Evolutionary conservation across 2,113 vertebrate genomes (phyloP).

Genomic region (Oceanites oceanicus): DNA sequence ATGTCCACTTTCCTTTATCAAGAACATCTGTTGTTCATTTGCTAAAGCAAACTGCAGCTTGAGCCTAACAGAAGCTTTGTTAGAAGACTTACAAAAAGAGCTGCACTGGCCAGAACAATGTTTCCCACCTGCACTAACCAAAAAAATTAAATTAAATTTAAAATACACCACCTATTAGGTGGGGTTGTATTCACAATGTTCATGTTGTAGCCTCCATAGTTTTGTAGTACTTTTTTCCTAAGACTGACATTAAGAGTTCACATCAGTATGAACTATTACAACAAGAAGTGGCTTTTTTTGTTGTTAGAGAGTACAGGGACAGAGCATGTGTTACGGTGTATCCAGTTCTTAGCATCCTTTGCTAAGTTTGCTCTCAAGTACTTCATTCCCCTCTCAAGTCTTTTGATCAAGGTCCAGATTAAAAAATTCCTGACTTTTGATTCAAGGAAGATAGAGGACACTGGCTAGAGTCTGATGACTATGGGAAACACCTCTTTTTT

Average conservation of each 20-base stretch:
- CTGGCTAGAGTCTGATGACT: neutral
- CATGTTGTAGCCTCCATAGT: neutral
- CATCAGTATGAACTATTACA: neutral
- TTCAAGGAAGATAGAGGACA: neutral
- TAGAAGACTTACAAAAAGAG: neutral
- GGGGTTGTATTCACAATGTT: neutral
- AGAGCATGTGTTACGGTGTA: neutral
- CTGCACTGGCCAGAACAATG: neutral
- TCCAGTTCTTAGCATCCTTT: neutral
- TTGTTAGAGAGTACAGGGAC: neutral
- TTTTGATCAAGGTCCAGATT: neutral
- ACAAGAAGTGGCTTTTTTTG: neutral
- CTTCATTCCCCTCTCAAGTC: neutral
- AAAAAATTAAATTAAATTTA: neutral
- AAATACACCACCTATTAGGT: neutral
- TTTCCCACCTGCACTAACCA: neutral
- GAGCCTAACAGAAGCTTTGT: neutral
- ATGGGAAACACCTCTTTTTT: neutral
- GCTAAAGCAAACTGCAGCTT: neutral
- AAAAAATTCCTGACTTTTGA: neutral
- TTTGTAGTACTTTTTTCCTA: neutral
- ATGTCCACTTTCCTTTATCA: slow-evolving; percentile 34
- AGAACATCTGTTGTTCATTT: slow-evolving; percentile 44
- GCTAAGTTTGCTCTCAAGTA: neutral
- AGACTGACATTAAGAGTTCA: neutral